A percentile compares a stretch with the other conserved stretches of the same genome.
phyloP scores from a whole-genome alignment of 1,140 invertebrate species.

The Lepidurus packardi region DNA sequence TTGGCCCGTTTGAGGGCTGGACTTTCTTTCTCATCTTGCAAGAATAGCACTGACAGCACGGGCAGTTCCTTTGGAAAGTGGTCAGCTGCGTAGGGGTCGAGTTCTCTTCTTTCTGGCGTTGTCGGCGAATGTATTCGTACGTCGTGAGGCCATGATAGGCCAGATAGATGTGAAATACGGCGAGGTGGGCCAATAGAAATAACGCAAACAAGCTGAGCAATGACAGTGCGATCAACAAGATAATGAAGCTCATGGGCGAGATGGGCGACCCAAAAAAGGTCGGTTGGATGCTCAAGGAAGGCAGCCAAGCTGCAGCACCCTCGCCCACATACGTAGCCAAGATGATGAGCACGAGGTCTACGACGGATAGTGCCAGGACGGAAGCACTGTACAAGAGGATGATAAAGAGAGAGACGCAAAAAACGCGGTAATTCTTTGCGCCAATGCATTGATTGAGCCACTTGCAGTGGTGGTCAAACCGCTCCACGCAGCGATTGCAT shows the following conservation, averaged over 20 bases:
- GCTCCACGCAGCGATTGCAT: constrained; percentile 92
- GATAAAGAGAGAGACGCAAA: constrained; percentile 76
- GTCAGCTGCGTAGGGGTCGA: background rate
- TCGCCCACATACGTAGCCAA: constrained; percentile 38
- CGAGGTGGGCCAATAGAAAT: constrained; percentile 74
- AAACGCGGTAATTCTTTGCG: constrained; percentile 76
- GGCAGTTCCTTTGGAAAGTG: constrained; percentile 14
- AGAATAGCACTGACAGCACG: constrained; percentile 28
- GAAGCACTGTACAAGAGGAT: constrained; percentile 55
- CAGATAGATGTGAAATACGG: constrained; percentile 84
- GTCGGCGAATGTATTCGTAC: constrained; percentile 64
- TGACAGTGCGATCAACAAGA: constrained; percentile 42
- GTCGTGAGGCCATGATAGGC: constrained; percentile 76
- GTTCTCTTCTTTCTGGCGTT: constrained; percentile 23
- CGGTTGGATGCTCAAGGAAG: constrained; percentile 29
- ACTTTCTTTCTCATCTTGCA: background rate
- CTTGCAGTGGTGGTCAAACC: constrained; percentile 76
- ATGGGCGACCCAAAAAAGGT: constrained; percentile 39
- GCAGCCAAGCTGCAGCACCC: background rate
- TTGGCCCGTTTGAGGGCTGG: background rate
- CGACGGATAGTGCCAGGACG: constrained; percentile 61
- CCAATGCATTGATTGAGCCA: constrained; percentile 98
- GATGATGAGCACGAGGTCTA: constrained; percentile 52
- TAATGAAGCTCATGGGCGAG: constrained; percentile 43
- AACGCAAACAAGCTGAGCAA: constrained; percentile 67